Conservation (phyloP, 2,797 vertebrate species). For the Cacajao melanocephalus region DNA sequence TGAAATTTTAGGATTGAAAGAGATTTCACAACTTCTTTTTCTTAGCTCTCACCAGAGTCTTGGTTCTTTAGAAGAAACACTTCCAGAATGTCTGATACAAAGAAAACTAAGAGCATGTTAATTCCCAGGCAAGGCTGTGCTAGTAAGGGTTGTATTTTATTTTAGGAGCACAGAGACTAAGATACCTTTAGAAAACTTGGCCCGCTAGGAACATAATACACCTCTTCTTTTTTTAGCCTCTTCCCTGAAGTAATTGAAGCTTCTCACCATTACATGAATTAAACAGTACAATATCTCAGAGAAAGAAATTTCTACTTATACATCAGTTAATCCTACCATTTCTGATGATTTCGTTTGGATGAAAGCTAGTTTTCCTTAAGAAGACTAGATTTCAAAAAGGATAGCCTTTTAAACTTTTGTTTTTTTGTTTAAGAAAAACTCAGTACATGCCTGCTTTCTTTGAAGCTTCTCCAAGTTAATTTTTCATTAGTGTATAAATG, state of each 20-base stretch:
- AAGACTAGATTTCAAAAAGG: not conserved
- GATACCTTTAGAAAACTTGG: not conserved
- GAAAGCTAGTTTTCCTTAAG: not conserved
- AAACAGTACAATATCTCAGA: not conserved
- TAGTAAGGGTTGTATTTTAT: not conserved
- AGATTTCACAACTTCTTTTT: not conserved
- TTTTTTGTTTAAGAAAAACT: not conserved
- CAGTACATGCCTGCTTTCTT: not conserved
- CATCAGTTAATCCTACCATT: not conserved
- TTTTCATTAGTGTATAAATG: not conserved
- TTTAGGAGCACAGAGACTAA: not conserved
- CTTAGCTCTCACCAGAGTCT: not conserved
- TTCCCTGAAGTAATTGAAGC: constrained; percentile 54
- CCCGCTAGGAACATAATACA: not conserved
- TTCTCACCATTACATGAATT: not conserved
- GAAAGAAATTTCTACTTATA: not conserved
- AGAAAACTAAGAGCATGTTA: not conserved
- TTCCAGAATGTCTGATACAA: not conserved
- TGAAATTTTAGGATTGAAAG: not conserved
- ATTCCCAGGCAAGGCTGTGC: not conserved
- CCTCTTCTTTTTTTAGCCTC: constrained; percentile 49
- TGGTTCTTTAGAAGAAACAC: not conserved
- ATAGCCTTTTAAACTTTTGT: not conserved
- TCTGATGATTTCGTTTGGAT: not conserved
- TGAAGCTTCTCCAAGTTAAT: not conserved